Evolutionary conservation across 30 jellyfish, hydroid and myxozoan species (phyloP), one percentile per base, ranked within the genome.

Genomic region (Clytia hemisphaerica): DNA sequence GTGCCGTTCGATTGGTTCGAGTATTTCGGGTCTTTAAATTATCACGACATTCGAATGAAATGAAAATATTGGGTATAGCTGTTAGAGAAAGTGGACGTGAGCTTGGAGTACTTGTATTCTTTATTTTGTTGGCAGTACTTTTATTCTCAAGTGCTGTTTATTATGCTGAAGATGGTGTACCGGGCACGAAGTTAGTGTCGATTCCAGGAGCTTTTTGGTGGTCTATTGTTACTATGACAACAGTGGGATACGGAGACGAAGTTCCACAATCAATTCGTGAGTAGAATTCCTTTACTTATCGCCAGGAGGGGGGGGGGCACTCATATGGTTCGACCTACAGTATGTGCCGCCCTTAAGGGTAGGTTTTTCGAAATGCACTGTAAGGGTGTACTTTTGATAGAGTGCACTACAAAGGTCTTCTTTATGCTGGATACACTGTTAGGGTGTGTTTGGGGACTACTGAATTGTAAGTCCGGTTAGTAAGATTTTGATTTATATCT

Each of bases 191-290:
- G 58, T 66, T 89, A 46, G 55, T 50, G 34, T 80, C 95, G 69
- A 89, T 89, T 53, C 98, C 98, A 18, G 95, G 89, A 6, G 93
- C 98, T 37, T 89, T 89, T 78, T 89, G 98, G 98, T 89, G 98
- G 98, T 65, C 94, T 2, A 89, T 89, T 36, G 98, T 89, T 21
- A 89, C 98, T 76, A 80, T 89, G 95, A 89, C 98, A 25, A 89
- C 98, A 1, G 98, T 89, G 18, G 98, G 98, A 3, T 89, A 89
- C 76, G 98, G 98, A 29, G 98, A 89, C 40, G 98, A 73, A 45
- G 91, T 80, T 0, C 98, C 98, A 31, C 50, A 75, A 44, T 64
- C 94, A 6, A 59, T 51, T 29, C 86, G 98, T 89, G 70, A 61
- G 95, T 18, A 27, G 24, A 19, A 6, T 71, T 42, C 0, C 0